Evolutionary conservation across 2,888 invertebrate genomes (phyloP), one percentile per base, ranked within the genome.

Genomic region (Patella pellucida): DNA sequence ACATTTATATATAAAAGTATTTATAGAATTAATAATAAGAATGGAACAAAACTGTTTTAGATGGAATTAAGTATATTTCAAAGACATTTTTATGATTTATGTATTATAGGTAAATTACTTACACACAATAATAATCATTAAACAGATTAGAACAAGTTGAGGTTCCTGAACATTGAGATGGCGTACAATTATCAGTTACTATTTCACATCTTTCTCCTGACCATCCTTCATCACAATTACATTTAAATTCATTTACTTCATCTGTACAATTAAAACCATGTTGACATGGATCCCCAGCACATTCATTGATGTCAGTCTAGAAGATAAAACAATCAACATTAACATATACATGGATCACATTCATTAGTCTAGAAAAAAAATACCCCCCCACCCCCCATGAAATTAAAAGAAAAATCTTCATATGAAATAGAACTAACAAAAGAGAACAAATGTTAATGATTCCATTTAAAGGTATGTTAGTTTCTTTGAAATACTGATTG

Each of bases 221-320:
- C 84, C 84, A 86, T 14, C 86, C 86, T 2, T 71, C 62, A 11
- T 71, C 27, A 77, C 86, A 86, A 0, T 72, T 41, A 75, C 86
- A 86, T 12, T 14, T 31, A 74, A 78, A 86, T 12, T 69, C 70
- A 71, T 77, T 78, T 2, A 81, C 72, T 14, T 15, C 16, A 16
- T 79, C 78, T 5, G 54, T 19, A 73, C 86, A 98, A 3, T 95
- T 95, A 0, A 97, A 96, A 15, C 97, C 96, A 73, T 97, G 97
- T 72, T 97, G 96, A 88, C 98, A 98, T 0, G 97, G 97, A 87
- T 96, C 96, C 79, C 97, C 96, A 90, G 96, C 95, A 91, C 98
- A 98, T 86, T 97, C 96, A 41, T 95, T 92, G 74, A 97, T 96
- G 86, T 97, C 96, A 69, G 52, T 72, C 85, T 85, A 78, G 27